Conservation (phyloP, 2,888 invertebrate species). For the Graphium colonna region DNA sequence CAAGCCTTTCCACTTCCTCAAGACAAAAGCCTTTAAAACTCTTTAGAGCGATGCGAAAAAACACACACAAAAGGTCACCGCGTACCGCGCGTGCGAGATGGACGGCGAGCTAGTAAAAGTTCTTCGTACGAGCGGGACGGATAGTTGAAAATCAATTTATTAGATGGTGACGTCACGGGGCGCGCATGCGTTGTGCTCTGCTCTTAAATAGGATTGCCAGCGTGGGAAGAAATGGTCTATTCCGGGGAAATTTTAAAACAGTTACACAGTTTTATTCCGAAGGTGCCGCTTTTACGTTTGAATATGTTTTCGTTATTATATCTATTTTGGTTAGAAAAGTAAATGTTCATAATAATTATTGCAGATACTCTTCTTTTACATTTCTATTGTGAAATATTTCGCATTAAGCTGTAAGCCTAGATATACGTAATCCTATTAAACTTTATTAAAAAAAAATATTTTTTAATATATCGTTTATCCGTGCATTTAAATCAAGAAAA, state of each 20-base stretch:
- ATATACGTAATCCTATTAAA: too few species aligned
- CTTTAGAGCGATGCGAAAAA: conserved; percentile 56
- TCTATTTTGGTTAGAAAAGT: too few species aligned
- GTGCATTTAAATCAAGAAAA: too few species aligned
- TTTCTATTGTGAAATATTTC: too few species aligned
- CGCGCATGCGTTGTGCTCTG: conserved; percentile 63
- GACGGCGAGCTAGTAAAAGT: conserved; percentile 40
- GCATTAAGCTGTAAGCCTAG: too few species aligned
- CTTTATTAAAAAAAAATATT: too few species aligned
- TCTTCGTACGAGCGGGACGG: conserved; percentile 44
- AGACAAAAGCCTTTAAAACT: conserved; percentile 68
- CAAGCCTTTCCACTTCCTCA: conserved; percentile 55
- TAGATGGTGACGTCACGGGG: conserved; percentile 74
- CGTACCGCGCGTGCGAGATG: conserved; percentile 56
- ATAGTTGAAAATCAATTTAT: conserved; percentile 79
- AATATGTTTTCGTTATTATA: too few species aligned
- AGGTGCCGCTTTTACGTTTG: too few species aligned
- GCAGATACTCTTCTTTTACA: too few species aligned
- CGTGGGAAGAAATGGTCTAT: conserved; percentile 28
- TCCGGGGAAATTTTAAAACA: background rate
- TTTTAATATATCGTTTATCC: too few species aligned
- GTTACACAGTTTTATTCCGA: background rate
- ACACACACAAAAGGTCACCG: conserved; percentile 75
- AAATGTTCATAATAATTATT: too few species aligned
- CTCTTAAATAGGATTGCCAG: conserved; percentile 68